Base-by-base conservation (phyloP, 2,797 vertebrate species). In the Emys orbicularis region DNA sequence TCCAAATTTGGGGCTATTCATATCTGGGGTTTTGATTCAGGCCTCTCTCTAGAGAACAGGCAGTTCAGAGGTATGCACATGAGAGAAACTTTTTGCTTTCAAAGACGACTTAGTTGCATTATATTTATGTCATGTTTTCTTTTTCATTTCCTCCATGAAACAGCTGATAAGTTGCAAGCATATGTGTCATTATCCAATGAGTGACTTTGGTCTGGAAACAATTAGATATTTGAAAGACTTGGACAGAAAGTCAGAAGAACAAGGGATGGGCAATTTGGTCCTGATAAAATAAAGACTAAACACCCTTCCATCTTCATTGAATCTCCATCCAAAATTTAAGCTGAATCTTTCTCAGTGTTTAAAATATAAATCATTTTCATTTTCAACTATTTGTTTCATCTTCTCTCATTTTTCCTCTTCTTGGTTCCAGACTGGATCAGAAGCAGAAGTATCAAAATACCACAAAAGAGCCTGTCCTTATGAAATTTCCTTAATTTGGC, bases 91-190 rank as follows among this genome's bases (percentile, higher is more conserved):
- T 12, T 72, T 41, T 37, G 34, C 65, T 72, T 72, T 41, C 10
- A 41, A 72, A 72, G 34, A 41, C 23, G n/a, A 72, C 44, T 47
- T 49, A 77, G 74, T 27, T 77, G 25, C 47, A 31, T 77, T 77
- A 49, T 77, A 18, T 77, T 47, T 27, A 7, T 77, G 44, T 49
- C 4, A 85, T 79, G 79, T 79, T 94, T 93, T 96, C 93, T 97
- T 90, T 94, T 97, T 90, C 29, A 23, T 96, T 97, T 97, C 84
- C 86, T 92, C 83, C 76, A 0, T 57, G 61, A 6, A 86, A 81
- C 59, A 93, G 84, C 59, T 94, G 56, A 96, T 90, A 91, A 95
- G 41, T 94, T 68, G 80, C 76, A 77, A 91, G 81, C 90, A 80
- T 44, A 77, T 83, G 57, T 68, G 27, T 29, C 90, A 84, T 79